phyloP scores from a whole-genome alignment of 2,888 invertebrate genomes.

The Microctonus brassicae region DNA sequence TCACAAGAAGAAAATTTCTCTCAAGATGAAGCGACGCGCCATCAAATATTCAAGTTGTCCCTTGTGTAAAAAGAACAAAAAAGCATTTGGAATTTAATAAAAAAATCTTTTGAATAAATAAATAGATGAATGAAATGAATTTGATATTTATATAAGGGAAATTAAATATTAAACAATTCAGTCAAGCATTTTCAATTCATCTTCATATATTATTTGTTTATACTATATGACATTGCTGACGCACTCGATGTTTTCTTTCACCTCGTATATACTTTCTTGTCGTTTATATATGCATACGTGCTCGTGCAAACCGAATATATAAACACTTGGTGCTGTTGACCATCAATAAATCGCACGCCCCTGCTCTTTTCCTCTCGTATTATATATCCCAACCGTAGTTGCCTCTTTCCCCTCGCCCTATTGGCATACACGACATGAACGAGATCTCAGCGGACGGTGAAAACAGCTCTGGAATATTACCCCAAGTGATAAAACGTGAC shows the following conservation, averaged over 20 bases:
- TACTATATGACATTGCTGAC: slow-evolving; percentile 20
- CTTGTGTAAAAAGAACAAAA: background rate
- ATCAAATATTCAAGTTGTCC: background rate
- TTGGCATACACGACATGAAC: background rate
- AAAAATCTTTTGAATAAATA: background rate
- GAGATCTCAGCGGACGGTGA: slow-evolving; percentile 10
- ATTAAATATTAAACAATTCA: background rate
- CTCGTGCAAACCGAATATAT: slow-evolving; percentile 6
- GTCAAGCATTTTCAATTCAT: background rate
- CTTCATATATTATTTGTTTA: slow-evolving; percentile 7
- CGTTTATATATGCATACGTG: slow-evolving; percentile 17
- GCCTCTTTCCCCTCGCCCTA: background rate
- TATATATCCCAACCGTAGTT: no score
- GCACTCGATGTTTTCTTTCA: background rate
- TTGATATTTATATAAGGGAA: background rate
- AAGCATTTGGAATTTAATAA: background rate
- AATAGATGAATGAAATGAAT: background rate
- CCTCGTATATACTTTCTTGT: background rate
- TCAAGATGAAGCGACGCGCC: background rate
- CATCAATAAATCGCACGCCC: slow-evolving; percentile 36
- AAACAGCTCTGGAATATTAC: slow-evolving; percentile 40
- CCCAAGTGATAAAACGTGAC: slow-evolving; percentile 30
- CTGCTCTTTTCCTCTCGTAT: background rate
- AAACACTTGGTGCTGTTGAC: slow-evolving; percentile 20
- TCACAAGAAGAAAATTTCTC: background rate